Evolutionary conservation across 2,797 vertebrate species (phyloP).

Genomic region (Limosa lapponica): DNA sequence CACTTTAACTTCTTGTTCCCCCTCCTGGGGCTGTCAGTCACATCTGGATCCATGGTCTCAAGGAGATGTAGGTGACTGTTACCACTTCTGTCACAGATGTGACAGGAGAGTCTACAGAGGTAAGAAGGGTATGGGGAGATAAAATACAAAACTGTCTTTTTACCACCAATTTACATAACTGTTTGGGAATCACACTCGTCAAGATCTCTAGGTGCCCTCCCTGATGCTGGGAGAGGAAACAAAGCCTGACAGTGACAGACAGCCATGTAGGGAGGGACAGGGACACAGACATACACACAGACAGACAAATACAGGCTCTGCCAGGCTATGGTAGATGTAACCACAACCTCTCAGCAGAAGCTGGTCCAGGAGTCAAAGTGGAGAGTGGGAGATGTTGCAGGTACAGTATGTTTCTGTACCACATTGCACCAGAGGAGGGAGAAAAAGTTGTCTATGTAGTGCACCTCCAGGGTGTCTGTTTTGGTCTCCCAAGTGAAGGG

Average conservation of each 20-base stretch:
- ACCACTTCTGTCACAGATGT: not conserved
- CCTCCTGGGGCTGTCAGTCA: not conserved
- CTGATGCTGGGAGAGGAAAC: not conserved
- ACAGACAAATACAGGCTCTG: rapidly evolving
- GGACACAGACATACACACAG: not conserved
- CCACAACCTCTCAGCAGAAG: not conserved
- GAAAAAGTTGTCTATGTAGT: not conserved
- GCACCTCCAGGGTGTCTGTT: not conserved
- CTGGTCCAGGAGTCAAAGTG: not conserved
- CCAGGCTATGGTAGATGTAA: not conserved
- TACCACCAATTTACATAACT: not conserved
- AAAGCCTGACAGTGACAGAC: not conserved
- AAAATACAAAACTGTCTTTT: not conserved
- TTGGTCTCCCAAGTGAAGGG: not conserved
- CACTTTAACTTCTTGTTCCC: not conserved
- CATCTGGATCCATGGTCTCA: rapidly evolving
- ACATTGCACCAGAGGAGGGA: not conserved
- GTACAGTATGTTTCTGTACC: not conserved
- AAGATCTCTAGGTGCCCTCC: not conserved
- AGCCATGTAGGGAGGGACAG: rapidly evolving
- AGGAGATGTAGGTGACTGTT: not conserved
- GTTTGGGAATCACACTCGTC: not conserved
- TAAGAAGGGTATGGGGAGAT: not conserved
- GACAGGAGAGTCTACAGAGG: not conserved
- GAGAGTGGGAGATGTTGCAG: not conserved